Conservation (phyloP, 2,113 vertebrate species). For the Myotis davidii region DNA sequence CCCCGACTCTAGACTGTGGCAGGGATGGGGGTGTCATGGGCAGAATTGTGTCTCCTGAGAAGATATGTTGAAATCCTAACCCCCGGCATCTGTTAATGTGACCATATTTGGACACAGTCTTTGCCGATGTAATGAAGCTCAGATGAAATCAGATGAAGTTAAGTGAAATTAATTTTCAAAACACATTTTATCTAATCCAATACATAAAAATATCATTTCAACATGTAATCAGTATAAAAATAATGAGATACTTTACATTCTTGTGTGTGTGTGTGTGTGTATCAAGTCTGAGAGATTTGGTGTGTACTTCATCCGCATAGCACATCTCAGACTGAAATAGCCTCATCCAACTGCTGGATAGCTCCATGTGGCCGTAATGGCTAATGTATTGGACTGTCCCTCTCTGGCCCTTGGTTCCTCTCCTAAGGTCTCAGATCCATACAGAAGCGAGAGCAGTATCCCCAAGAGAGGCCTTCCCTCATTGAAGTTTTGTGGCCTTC, state of each 20-base stretch:
- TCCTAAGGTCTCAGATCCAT: background rate
- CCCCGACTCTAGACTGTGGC: background rate
- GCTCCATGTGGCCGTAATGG: background rate
- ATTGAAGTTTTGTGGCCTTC: conserved; percentile 1
- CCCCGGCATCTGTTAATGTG: background rate
- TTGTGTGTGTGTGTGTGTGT: background rate
- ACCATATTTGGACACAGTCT: background rate
- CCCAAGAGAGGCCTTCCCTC: background rate
- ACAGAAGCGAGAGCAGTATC: background rate
- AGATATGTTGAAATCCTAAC: background rate
- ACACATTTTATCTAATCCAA: background rate
- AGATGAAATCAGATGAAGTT: background rate
- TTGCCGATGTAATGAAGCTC: background rate
- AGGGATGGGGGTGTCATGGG: background rate
- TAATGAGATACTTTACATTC: background rate
- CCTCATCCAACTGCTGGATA: background rate
- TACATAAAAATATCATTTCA: background rate
- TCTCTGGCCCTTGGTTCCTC: background rate
- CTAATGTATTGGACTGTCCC: background rate
- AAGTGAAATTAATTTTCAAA: conserved; percentile 33
- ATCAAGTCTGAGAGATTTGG: background rate
- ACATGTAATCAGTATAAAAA: background rate
- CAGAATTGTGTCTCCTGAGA: background rate
- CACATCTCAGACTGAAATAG: background rate
- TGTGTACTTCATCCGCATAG: background rate